Percentiles rank a stretch among this genome's conserved stretches.
Evolutionary conservation across 53 echinoderm and acorn worm genomes (phyloP).

Genomic region (Echinometra lucunter): DNA sequence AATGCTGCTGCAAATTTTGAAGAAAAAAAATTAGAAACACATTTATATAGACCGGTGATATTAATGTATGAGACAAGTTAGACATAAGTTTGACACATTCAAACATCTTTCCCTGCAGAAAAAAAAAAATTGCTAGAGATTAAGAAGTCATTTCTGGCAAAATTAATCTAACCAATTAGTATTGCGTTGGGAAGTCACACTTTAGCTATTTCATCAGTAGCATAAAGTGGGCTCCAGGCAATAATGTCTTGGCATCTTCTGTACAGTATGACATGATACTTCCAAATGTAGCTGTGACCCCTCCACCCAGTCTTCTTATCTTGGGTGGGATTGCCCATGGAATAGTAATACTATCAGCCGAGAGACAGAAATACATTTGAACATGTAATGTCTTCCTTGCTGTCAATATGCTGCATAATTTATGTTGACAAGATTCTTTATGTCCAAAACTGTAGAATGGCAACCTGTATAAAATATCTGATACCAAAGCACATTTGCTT

Average conservation of each 20-base stretch:
- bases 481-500: not conserved
- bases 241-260: not conserved
- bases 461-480: not conserved
- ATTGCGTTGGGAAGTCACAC: not conserved
- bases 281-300: not conserved
- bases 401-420: not conserved
- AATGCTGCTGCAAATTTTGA: too few relatives aligned
- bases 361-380: too few relatives aligned
- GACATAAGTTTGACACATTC: too few relatives aligned
- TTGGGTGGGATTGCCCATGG: not conserved
- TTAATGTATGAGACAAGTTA: too few relatives aligned
- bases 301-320: not conserved
- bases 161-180: not conserved
- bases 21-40: too few relatives aligned
- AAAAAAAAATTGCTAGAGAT: not conserved
- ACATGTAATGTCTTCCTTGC: too few relatives aligned
- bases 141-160: not conserved
- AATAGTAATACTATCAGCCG: not conserved
- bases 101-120: too few relatives aligned
- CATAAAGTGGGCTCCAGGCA: not conserved
- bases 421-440: not conserved
- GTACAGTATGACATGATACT: not conserved
- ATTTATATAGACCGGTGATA: too few relatives aligned
- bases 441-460: not conserved
- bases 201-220: not conserved